These are phyloP conservation scores for Oceanites oceanicus DNA, from an alignment of 2,113 vertebrate genomes.

Conservation along the genomic window DNA sequence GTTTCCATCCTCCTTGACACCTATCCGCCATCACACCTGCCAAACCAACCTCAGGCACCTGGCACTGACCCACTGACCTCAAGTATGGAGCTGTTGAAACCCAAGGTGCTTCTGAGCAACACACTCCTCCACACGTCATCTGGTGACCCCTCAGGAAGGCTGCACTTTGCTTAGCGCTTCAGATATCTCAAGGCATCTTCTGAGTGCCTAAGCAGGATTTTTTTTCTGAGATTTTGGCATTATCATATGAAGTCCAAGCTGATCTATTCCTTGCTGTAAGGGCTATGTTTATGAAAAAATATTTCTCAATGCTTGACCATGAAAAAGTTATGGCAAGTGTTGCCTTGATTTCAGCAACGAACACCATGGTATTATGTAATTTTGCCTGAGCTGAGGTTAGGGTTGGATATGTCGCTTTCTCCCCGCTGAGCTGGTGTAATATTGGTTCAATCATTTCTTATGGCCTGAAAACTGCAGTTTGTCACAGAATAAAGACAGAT, in stretches of 20 bases:
- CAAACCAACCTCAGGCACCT: neutral
- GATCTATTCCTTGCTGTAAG: neutral
- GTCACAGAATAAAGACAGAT: neutral
- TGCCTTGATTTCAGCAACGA: neutral
- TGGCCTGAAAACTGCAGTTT: neutral
- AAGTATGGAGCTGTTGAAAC: neutral
- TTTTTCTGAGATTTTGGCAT: neutral
- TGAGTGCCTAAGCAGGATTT: neutral
- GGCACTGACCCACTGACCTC: neutral
- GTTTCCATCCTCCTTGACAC: accelerated
- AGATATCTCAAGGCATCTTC: neutral
- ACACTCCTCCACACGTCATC: neutral
- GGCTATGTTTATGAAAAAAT: neutral
- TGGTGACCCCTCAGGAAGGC: neutral
- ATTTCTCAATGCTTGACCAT: neutral
- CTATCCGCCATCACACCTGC: neutral
- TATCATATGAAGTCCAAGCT: neutral
- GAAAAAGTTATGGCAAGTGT: neutral
- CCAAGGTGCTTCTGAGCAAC: neutral
- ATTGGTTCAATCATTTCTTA: neutral
- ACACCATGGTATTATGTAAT: neutral
- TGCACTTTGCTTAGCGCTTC: neutral
- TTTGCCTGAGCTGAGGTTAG: neutral
- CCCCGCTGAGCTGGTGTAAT: neutral
- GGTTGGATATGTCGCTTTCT: neutral